Conservation (phyloP, 2,797 vertebrate species). For the Characodon lateralis region DNA sequence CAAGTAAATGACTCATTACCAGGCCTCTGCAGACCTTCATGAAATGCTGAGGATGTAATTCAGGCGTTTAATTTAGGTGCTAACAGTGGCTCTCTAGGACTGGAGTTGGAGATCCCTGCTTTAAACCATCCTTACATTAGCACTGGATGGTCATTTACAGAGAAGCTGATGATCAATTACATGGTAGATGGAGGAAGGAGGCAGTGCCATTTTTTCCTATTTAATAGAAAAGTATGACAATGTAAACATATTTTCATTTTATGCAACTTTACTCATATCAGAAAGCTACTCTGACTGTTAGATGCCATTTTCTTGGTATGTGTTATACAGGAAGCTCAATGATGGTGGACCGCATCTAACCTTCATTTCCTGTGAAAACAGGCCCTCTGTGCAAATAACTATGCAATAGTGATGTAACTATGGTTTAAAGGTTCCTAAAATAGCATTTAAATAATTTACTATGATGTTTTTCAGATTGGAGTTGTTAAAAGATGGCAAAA, state of each 20-base stretch:
- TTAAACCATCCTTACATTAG: neutral
- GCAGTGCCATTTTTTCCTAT: neutral
- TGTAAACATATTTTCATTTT: neutral
- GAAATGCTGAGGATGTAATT: neutral
- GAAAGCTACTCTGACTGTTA: neutral
- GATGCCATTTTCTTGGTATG: neutral
- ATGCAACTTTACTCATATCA: neutral
- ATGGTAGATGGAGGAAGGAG: neutral
- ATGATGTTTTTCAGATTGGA: neutral
- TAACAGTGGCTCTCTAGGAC: neutral
- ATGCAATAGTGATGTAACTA: neutral
- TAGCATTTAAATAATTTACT: neutral
- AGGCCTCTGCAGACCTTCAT: neutral
- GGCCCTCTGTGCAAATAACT: neutral
- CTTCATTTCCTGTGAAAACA: neutral
- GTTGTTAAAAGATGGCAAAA: no score
- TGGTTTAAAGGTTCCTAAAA: neutral
- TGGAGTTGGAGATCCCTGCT: neutral
- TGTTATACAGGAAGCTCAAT: neutral
- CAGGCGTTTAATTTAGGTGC: neutral
- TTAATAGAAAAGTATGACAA: neutral
- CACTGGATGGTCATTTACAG: neutral
- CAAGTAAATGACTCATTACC: neutral
- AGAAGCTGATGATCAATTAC: neutral
- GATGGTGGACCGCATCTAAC: neutral